Evolutionary conservation across 1,140 invertebrate species (phyloP), one percentile per base, ranked within the genome.

Genomic region (Atta colombica): DNA sequence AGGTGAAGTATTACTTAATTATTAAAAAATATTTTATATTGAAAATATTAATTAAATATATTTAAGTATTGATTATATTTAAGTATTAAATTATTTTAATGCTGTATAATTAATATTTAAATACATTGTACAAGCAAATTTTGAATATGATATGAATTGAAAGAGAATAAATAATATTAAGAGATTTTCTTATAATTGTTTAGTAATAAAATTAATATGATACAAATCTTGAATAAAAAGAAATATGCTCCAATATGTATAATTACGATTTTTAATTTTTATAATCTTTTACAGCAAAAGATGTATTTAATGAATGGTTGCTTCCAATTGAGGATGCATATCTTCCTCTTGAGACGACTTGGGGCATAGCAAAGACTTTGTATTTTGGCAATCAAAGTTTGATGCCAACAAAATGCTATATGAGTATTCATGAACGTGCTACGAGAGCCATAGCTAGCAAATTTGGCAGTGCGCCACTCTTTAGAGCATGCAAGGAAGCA

Each of bases 311-410:
- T 16, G 96, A 97, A 91, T 96, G 99, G n/a, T 96, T 99, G 78
- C 93, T 97, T 77, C 97, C 97, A 12, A 92, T 99, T 14, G 98
- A 99, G 92, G 96, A 97, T 87, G 93, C 97, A 0, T 96, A 96
- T 35, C 96, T 96, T 10, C 97, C 97, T 28, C 95, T 99, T 55
- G 97, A 98, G 91, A 96, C 97, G 51, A 98, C 98, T n/a, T 99
- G 98, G 98, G 98, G 98, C 49, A 96, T 98, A 87, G 97, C 98
- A 0, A 99, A 98, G 94, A 97, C 97, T 39, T 94, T 99, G 14
- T 98, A 97, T 92, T 95, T 98, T 72, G 97, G 98, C n/a, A 97
- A 98, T 92, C 97, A 96, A 89, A 97, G 97, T n/a, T 90, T 97
- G 28, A 98, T 98, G 96, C 97, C 98, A 10, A 97, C 97, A 8